These are phyloP conservation scores for Myxocyprinus asiaticus DNA, from an alignment of 2,113 vertebrate species.

Conservation along the genomic window DNA sequence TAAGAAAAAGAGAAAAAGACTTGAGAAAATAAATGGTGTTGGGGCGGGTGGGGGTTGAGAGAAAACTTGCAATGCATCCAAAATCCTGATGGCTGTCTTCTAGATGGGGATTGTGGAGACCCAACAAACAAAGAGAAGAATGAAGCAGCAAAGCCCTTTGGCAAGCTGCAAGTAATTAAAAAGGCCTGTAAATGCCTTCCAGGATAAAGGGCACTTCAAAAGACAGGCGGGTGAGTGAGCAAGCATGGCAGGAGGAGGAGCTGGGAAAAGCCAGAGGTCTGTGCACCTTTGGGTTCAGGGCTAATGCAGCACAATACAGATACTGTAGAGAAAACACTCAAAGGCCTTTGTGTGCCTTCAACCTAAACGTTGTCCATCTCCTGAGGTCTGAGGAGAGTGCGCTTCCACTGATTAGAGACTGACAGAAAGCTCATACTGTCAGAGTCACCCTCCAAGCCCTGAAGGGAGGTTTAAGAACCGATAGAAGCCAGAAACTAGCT, in stretches of 20 bases:
- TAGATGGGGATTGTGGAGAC: slow-evolving; percentile 65
- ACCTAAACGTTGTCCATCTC: slow-evolving; percentile 32
- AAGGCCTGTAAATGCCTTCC: slow-evolving; percentile 78
- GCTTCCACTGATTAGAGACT: slow-evolving; percentile 25
- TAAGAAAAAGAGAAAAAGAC: slow-evolving; percentile 23
- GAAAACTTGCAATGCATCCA: slow-evolving; percentile 45
- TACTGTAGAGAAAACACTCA: slow-evolving; percentile 27
- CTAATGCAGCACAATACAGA: slow-evolving; percentile 1
- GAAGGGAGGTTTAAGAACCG: slow-evolving; percentile 13
- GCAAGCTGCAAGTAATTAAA: slow-evolving; percentile 83
- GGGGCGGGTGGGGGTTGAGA: not conserved
- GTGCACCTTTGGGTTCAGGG: slow-evolving; percentile 53
- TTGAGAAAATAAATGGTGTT: no score
- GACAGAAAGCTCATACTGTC: not conserved
- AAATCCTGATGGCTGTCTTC: slow-evolving; percentile 52
- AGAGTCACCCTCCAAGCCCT: slow-evolving; percentile 10
- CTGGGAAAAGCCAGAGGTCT: slow-evolving; percentile 43
- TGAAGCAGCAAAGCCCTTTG: slow-evolving; percentile 71
- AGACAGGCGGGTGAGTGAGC: slow-evolving; percentile 57
- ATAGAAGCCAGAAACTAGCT: not conserved
- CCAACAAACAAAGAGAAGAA: slow-evolving; percentile 75
- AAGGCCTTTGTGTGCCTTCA: slow-evolving; percentile 41
- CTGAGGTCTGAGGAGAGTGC: slow-evolving; percentile 22
- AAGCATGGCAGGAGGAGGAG: not conserved
- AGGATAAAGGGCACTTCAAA: slow-evolving; percentile 82